These are phyloP conservation scores for Cheiracanthium punctorium DNA, from an alignment of 2,888 invertebrate species.

Conservation along the genomic window DNA sequence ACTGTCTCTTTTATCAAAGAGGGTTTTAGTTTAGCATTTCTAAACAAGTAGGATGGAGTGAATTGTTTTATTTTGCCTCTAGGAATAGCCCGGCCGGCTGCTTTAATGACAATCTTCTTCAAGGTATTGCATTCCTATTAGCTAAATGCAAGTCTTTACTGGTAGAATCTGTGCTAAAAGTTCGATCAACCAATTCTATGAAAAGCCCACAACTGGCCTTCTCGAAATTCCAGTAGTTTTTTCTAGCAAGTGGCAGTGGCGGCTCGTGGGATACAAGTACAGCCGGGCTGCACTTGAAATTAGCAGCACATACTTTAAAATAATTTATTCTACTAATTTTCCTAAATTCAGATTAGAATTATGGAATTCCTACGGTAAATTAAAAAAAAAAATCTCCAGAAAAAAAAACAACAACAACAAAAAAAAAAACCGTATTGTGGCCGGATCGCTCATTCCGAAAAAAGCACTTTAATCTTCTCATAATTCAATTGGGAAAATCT, in stretches of 20 bases:
- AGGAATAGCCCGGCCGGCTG: not conserved
- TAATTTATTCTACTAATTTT: too few relatives aligned
- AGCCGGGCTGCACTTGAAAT: too few relatives aligned
- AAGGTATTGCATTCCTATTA: not conserved
- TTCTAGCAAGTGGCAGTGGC: not conserved
- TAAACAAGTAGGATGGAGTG: not conserved
- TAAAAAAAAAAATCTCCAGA: too few relatives aligned
- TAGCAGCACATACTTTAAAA: too few relatives aligned
- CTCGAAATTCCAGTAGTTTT: slow-evolving; percentile 7
- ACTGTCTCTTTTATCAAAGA: not conserved
- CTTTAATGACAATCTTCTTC: not conserved
- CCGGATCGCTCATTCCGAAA: too few relatives aligned
- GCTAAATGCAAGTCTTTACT: not conserved
- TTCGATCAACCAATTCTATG: not conserved
- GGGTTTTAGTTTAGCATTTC: not conserved
- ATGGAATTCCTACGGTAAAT: too few relatives aligned
- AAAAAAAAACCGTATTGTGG: too few relatives aligned
- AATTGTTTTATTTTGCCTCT: not conserved
- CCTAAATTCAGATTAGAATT: too few relatives aligned
- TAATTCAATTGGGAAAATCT: too few relatives aligned
- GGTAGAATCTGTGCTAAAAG: not conserved
- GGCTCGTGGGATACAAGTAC: too few relatives aligned
- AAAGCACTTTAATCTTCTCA: too few relatives aligned
- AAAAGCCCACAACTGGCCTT: not conserved
- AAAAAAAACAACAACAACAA: too few relatives aligned